phyloP scores from a whole-genome alignment of 2,888 invertebrate species.

The Apamea epomidion region DNA sequence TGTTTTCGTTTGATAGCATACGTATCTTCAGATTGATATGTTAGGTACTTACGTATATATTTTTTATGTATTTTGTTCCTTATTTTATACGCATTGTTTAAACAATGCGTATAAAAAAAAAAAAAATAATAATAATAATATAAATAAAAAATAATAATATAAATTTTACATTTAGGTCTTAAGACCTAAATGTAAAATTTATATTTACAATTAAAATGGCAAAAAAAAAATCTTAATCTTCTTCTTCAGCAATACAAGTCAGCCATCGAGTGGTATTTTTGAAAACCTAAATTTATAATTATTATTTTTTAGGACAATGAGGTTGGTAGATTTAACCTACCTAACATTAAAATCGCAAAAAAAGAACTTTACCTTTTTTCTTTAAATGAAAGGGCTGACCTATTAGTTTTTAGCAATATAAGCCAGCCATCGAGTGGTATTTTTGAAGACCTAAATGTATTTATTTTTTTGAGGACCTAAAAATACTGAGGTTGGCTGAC shows the following conservation, averaged over 20 bases:
- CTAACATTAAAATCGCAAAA: background rate
- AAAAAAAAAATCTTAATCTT: background rate
- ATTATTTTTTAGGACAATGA: background rate
- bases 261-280: background rate
- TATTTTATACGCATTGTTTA: background rate
- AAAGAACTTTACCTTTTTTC: background rate
- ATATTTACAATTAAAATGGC: background rate
- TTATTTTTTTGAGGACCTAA: background rate
- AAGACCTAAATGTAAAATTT: no score
- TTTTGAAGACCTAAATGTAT: background rate
- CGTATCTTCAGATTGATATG: background rate
- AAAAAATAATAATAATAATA: no score
- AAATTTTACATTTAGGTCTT: no score
- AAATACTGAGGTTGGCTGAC: background rate
- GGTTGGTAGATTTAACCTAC: background rate
- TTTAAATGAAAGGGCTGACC: background rate
- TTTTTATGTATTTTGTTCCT: background rate
- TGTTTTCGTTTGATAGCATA: background rate
- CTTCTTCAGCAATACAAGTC: background rate
- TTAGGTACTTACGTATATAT: background rate
- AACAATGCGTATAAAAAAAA: no score
- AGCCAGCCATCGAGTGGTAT: background rate
- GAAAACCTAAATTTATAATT: background rate
- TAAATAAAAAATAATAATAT: no score
- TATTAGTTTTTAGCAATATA: background rate